Evolutionary conservation across 1,140 invertebrate species (phyloP).

Genomic region (Rhyzopertha dominica): DNA sequence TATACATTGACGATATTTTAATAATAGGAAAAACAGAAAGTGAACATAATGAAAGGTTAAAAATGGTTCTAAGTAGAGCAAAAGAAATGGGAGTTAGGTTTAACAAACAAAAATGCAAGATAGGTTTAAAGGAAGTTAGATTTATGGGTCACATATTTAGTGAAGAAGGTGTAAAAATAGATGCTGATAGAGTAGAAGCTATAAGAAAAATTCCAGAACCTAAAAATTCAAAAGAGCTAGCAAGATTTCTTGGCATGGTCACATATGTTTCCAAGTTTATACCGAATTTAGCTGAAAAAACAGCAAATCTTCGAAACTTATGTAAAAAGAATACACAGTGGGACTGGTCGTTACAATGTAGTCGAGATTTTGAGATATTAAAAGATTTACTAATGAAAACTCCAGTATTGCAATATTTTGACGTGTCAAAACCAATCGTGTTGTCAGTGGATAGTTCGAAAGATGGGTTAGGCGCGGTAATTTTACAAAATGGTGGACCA

Average conservation of each 20-base stretch:
- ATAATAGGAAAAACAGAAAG: slow-evolving; percentile 20
- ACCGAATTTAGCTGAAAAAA: slow-evolving; percentile 26
- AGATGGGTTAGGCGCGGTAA: slow-evolving; percentile 32
- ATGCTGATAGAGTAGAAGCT: slow-evolving; percentile 34
- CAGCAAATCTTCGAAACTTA: slow-evolving; percentile 29
- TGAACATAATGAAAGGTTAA: slow-evolving; percentile 32
- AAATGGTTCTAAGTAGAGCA: slow-evolving; percentile 24
- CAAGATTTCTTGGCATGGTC: slow-evolving; percentile 39
- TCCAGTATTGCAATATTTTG: slow-evolving; percentile 33
- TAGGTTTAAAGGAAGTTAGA: slow-evolving; percentile 22
- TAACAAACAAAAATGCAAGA: slow-evolving; percentile 3
- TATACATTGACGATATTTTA: slow-evolving; percentile 20
- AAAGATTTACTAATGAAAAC: slow-evolving; percentile 27
- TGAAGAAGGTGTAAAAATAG: slow-evolving; percentile 38
- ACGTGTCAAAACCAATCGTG: slow-evolving; percentile 17
- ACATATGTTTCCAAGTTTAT: slow-evolving; percentile 38
- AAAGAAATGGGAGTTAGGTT: slow-evolving; percentile 13
- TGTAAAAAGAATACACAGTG: slow-evolving; percentile 31
- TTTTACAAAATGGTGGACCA: slow-evolving; percentile 31
- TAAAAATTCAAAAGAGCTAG: slow-evolving; percentile 36
- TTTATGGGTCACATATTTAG: slow-evolving; percentile 41
- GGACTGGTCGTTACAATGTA: too few species aligned
- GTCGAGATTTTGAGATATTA: slow-evolving; percentile 37
- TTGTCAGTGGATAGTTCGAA: slow-evolving; percentile 36
- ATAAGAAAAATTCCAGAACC: slow-evolving; percentile 37